These are phyloP conservation scores for Sebastes nivosus DNA, from an alignment of 2,797 vertebrate genomes.

Conservation along the genomic window DNA sequence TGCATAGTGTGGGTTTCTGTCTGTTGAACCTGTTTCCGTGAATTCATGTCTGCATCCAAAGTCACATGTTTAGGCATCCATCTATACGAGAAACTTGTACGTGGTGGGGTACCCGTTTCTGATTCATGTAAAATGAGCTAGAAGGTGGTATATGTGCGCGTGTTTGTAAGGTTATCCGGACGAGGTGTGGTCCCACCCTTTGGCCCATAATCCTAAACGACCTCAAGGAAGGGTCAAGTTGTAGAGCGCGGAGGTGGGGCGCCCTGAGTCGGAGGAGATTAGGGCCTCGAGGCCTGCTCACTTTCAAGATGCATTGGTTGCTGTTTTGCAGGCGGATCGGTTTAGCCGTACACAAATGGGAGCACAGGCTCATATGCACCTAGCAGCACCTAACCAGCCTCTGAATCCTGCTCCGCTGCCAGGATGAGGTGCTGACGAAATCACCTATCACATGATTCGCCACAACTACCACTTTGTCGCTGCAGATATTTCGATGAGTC, in stretches of 20 bases:
- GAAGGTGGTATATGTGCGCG: background rate
- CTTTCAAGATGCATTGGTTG: slow-evolving; percentile 3
- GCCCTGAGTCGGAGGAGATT: slow-evolving; percentile 1
- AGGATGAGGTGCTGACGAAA: slow-evolving; percentile 41
- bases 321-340: slow-evolving; percentile 15
- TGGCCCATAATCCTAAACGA: slow-evolving; percentile 32
- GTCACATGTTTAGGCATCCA: background rate
- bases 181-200: slow-evolving; percentile 6
- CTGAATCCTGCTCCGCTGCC: slow-evolving; percentile 17
- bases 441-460: slow-evolving; percentile 36
- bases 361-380: slow-evolving; percentile 6
- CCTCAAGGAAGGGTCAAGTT: slow-evolving; percentile 54
- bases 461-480: background rate
- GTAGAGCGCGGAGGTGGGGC: slow-evolving; percentile 14
- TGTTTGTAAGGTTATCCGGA: slow-evolving; percentile 4
- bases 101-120: background rate
- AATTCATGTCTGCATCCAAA: background rate
- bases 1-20: background rate
- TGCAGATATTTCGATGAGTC: slow-evolving; percentile 67
- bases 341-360: background rate
- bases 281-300: slow-evolving; percentile 13
- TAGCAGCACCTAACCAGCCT: slow-evolving; percentile 7
- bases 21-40: background rate
- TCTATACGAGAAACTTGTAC: background rate
- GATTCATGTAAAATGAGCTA: background rate